Conservation (phyloP, 2,888 invertebrate genomes). For the Dynastes grantii region DNA sequence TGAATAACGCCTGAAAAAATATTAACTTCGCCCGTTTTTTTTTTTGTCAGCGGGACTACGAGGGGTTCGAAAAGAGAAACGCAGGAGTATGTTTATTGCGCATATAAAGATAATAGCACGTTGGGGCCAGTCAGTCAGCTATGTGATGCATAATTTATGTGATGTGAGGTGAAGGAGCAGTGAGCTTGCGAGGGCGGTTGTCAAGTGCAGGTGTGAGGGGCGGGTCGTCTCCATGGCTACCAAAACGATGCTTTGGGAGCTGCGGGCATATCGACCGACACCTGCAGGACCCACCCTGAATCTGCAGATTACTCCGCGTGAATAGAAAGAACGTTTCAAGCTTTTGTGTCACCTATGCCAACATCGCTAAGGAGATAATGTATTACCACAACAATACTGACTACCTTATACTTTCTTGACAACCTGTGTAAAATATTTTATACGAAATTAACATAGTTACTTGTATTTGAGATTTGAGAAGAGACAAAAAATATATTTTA, state of each 20-base stretch:
- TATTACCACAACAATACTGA: too few relatives aligned
- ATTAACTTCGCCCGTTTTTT: conserved; percentile 35
- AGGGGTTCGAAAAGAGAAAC: conserved; percentile 26
- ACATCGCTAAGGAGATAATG: too few relatives aligned
- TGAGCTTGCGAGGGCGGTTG: conserved; percentile 52
- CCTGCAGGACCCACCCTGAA: conserved; percentile 73
- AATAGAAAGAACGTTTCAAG: conserved; percentile 67
- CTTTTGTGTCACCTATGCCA: not conserved
- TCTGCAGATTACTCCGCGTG: conserved; percentile 70
- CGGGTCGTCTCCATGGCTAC: conserved; percentile 66
- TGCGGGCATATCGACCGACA: conserved; percentile 73
- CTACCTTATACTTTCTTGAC: too few relatives aligned
- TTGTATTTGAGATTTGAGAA: too few relatives aligned
- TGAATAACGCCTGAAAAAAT: not conserved
- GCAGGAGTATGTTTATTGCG: conserved; percentile 44
- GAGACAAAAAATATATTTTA: too few relatives aligned
- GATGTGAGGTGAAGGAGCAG: conserved; percentile 50
- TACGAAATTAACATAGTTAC: not conserved
- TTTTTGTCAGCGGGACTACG: not conserved
- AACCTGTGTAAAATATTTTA: not conserved
- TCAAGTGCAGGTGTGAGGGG: conserved; percentile 55
- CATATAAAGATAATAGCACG: conserved; percentile 50
- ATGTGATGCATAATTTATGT: conserved; percentile 52
- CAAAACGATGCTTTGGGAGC: conserved; percentile 73
- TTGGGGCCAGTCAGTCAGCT: conserved; percentile 44